Evolutionary conservation across 2,113 vertebrate genomes (phyloP).

Genomic region (Mirza zaza): DNA sequence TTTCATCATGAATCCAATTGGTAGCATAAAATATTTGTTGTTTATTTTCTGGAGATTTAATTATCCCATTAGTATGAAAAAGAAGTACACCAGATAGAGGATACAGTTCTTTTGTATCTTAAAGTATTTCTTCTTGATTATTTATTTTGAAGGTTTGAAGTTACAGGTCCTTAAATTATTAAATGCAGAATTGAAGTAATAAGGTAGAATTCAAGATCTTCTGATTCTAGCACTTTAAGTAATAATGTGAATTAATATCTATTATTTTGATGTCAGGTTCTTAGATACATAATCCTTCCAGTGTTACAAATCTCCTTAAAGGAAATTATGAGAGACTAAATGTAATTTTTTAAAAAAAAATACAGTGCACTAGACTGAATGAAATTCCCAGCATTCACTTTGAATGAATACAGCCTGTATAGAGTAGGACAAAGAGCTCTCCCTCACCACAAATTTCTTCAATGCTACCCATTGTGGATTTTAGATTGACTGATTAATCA

Average conservation of each 20-base stretch:
- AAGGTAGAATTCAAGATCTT: not conserved
- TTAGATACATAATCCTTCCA: not conserved
- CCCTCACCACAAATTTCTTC: no score
- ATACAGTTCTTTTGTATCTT: no score
- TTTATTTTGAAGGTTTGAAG: not conserved
- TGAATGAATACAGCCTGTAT: not conserved
- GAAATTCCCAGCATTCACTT: not conserved
- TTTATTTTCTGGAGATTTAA: not conserved
- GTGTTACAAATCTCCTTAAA: not conserved
- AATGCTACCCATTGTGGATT: accelerated
- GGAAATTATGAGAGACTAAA: not conserved
- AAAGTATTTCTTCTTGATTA: not conserved
- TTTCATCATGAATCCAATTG: not conserved
- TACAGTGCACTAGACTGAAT: not conserved
- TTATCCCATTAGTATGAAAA: no score
- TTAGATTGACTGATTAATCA: not conserved
- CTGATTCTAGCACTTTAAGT: not conserved
- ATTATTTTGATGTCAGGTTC: not conserved
- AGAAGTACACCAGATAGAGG: no score
- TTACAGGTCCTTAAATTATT: not conserved
- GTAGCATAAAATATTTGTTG: not conserved
- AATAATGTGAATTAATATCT: not conserved
- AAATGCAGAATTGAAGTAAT: not conserved
- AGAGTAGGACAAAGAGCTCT: no score
- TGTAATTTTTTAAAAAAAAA: not conserved